phyloP scores from a whole-genome alignment of 37 sponge, comb jelly and placozoan species.

The Cladorhizidae sp. region DNA sequence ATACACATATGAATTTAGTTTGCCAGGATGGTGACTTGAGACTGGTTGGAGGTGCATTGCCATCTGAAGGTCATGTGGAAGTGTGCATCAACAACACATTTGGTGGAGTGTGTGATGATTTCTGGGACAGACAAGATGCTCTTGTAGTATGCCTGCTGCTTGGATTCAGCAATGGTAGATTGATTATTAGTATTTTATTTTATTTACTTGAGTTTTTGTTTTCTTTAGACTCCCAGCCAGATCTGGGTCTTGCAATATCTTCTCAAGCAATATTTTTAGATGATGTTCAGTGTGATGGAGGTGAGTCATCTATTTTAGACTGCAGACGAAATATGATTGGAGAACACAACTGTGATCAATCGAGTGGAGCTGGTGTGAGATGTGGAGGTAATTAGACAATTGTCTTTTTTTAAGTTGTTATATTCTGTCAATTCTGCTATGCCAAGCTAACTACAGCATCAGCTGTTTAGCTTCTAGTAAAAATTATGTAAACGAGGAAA shows the following conservation, averaged over 20 bases:
- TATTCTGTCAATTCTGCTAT: too few relatives aligned
- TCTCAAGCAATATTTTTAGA: slow-evolving; percentile 32
- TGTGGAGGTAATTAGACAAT: slow-evolving; percentile 11
- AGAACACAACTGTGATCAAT: slow-evolving; percentile 22
- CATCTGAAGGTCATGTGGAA: slow-evolving; percentile 26
- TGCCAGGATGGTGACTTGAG: slow-evolving; percentile 46
- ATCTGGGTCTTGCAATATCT: not conserved
- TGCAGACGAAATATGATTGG: slow-evolving; percentile 21
- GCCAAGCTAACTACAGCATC: too few relatives aligned
- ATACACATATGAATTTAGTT: not conserved
- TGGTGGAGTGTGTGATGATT: slow-evolving; percentile 52
- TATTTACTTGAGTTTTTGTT: not conserved
- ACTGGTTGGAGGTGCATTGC: not conserved
- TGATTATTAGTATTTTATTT: not conserved
- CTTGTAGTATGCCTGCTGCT: slow-evolving; percentile 29
- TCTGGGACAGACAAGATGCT: slow-evolving; percentile 44
- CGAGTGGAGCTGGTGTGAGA: slow-evolving; percentile 44
- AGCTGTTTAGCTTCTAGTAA: too few relatives aligned
- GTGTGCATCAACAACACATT: slow-evolving; percentile 39
- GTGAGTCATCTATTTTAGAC: slow-evolving; percentile 30
- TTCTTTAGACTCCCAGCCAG: slow-evolving; percentile 1
- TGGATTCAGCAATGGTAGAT: not conserved
- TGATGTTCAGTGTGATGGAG: slow-evolving; percentile 48
- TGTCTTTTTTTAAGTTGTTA: too few relatives aligned
- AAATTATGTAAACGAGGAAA: too few relatives aligned